Evolutionary conservation across 2,888 invertebrate genomes (phyloP).

Genomic region (Eremobia ochroleuca): DNA sequence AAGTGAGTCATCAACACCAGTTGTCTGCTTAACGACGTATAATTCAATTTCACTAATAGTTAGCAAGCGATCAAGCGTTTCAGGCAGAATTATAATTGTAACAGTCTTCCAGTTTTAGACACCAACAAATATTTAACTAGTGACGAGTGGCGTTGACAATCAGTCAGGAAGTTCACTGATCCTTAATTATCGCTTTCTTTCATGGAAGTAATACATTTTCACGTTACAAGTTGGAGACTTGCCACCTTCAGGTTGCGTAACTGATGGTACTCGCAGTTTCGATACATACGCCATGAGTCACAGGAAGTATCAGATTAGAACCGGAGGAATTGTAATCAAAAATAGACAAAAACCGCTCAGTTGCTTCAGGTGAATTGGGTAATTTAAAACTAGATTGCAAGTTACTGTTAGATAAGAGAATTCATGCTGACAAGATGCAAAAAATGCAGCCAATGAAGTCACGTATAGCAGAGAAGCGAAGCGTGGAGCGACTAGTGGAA

Average conservation of each 20-base stretch:
- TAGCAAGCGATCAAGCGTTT: slow-evolving; percentile 71
- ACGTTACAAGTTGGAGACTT: slow-evolving; percentile 78
- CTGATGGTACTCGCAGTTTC: slow-evolving; percentile 69
- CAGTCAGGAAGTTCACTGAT: slow-evolving; percentile 71
- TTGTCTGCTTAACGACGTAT: slow-evolving; percentile 69
- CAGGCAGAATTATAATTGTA: slow-evolving; percentile 67
- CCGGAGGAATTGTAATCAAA: slow-evolving; percentile 69
- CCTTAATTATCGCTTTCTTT: slow-evolving; percentile 78
- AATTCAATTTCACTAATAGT: slow-evolving; percentile 78
- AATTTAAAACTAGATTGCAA: slow-evolving; percentile 83
- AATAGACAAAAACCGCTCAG: slow-evolving; percentile 76
- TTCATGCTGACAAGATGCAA: slow-evolving; percentile 74
- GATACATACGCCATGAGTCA: slow-evolving; percentile 72
- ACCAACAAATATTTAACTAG: slow-evolving; percentile 66
- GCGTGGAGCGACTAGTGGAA: slow-evolving; percentile 86
- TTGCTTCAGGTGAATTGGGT: slow-evolving; percentile 80
- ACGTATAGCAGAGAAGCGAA: slow-evolving; percentile 83
- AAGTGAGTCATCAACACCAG: slow-evolving; percentile 70
- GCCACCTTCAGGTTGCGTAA: slow-evolving; percentile 81
- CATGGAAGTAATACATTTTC: slow-evolving; percentile 78
- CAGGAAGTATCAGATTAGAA: slow-evolving; percentile 77
- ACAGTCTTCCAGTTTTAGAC: slow-evolving; percentile 55
- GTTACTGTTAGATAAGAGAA: slow-evolving; percentile 80
- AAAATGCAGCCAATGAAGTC: slow-evolving; percentile 85
- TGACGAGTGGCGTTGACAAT: slow-evolving; percentile 64